phyloP scores from a whole-genome alignment of 2,113 vertebrate species.

The Phalacrocorax brasilianus region DNA sequence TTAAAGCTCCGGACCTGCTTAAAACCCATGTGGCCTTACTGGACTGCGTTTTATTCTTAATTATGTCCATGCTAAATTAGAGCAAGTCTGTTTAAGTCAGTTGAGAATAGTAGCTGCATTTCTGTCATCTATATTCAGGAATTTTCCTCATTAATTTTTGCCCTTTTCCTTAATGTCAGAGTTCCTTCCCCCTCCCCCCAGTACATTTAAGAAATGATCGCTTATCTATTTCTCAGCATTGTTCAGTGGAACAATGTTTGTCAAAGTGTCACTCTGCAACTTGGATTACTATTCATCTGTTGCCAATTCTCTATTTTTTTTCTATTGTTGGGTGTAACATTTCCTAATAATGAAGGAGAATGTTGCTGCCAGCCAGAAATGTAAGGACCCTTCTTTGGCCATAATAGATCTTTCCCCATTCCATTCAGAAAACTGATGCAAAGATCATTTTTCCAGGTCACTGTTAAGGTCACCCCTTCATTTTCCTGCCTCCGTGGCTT shows the following conservation, averaged over 20 bases:
- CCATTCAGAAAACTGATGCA: background rate
- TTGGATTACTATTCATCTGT: background rate
- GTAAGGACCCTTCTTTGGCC: background rate
- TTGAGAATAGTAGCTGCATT: background rate
- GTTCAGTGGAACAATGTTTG: background rate
- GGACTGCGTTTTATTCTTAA: background rate
- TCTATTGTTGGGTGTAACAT: background rate
- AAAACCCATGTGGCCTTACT: background rate
- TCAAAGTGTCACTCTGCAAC: background rate
- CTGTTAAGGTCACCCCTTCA: background rate
- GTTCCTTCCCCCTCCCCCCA: background rate
- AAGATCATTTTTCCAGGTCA: background rate
- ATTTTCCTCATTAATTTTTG: background rate
- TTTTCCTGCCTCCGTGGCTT: background rate
- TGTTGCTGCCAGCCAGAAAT: background rate
- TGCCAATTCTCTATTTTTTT: background rate
- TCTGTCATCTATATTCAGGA: background rate
- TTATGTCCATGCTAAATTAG: background rate
- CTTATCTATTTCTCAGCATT: background rate
- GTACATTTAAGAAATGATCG: fast-evolving
- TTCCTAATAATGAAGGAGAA: background rate
- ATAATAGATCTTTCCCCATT: background rate
- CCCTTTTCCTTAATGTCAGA: background rate
- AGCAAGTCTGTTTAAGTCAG: background rate
- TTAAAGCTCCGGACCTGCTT: background rate